A percentile compares a stretch with the other conserved stretches of the same genome.
Evolutionary conservation across 2,888 invertebrate genomes (phyloP).

Genomic region (Cinara cedri): DNA sequence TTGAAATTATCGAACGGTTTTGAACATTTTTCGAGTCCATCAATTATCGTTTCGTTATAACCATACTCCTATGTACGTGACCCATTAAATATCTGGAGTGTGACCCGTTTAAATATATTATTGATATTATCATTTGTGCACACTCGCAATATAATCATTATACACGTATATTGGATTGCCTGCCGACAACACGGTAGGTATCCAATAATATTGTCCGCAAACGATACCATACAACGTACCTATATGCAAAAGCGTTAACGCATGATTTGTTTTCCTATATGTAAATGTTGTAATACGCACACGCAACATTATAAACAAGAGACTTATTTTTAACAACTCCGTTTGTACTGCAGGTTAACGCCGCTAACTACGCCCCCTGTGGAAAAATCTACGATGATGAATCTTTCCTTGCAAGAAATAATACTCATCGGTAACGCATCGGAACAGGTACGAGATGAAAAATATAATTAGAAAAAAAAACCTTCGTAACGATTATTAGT

Average conservation of each 20-base stretch:
- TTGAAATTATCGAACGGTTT: too few species aligned
- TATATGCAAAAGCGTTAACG: constrained; percentile 39
- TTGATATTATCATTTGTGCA: background rate
- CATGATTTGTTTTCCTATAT: constrained; percentile 47
- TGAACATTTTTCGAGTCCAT: too few species aligned
- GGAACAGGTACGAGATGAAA: constrained; percentile 71
- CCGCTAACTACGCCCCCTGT: constrained; percentile 84
- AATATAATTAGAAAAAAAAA: background rate
- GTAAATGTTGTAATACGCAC: constrained; percentile 39
- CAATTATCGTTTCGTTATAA: too few species aligned
- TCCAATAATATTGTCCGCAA: constrained; percentile 19
- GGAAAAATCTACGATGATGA: constrained; percentile 85
- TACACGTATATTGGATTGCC: constrained; percentile 18
- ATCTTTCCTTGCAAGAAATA: constrained; percentile 88
- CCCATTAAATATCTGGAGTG: background rate
- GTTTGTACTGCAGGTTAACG: constrained; percentile 73
- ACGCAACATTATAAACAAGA: background rate
- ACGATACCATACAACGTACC: constrained; percentile 49
- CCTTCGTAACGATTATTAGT: background rate
- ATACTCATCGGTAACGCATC: constrained; percentile 91
- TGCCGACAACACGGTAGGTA: background rate
- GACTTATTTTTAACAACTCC: constrained; percentile 7
- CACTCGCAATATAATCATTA: background rate
- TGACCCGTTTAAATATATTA: background rate
- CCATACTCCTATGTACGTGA: too few species aligned